These are phyloP conservation scores for Agriopis marginaria DNA, from an alignment of 2,888 invertebrate genomes.

Conservation along the genomic window DNA sequence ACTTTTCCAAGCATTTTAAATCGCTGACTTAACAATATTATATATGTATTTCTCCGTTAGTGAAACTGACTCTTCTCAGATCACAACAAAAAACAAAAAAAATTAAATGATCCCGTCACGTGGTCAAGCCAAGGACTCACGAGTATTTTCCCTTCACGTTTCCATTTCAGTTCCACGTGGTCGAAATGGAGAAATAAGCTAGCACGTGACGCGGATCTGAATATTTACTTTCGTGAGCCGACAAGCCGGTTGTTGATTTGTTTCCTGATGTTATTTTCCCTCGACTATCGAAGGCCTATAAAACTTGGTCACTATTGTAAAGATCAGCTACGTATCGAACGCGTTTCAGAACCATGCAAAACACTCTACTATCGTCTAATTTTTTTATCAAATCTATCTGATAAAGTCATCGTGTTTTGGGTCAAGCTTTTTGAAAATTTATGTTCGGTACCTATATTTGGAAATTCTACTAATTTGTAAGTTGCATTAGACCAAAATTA, in stretches of 20 bases:
- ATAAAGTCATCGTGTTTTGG: too few relatives aligned
- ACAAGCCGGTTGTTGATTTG: slow-evolving; percentile 17
- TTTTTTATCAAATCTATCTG: too few relatives aligned
- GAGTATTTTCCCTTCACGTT: slow-evolving; percentile 52
- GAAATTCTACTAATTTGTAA: too few relatives aligned
- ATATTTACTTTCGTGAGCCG: slow-evolving; percentile 35
- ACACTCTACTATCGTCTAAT: not conserved
- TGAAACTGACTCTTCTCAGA: not conserved
- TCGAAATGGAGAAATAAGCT: slow-evolving; percentile 54
- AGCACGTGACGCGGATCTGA: slow-evolving; percentile 50
- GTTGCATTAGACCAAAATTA: too few relatives aligned
- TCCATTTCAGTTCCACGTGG: slow-evolving; percentile 53
- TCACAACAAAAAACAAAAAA: not conserved
- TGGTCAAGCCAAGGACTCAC: slow-evolving; percentile 24
- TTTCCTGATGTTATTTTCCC: slow-evolving; percentile 13
- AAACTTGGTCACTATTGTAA: not conserved
- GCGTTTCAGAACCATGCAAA: not conserved
- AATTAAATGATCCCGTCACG: slow-evolving; percentile 24
- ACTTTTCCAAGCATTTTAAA: too few relatives aligned
- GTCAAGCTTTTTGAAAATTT: too few relatives aligned
- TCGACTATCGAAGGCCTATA: not conserved
- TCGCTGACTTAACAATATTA: not conserved
- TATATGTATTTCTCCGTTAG: too few relatives aligned
- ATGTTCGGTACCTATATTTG: too few relatives aligned
- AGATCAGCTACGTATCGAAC: not conserved